phyloP scores from a whole-genome alignment of 2,888 invertebrate species.

The Lycocerus yunnanus region DNA sequence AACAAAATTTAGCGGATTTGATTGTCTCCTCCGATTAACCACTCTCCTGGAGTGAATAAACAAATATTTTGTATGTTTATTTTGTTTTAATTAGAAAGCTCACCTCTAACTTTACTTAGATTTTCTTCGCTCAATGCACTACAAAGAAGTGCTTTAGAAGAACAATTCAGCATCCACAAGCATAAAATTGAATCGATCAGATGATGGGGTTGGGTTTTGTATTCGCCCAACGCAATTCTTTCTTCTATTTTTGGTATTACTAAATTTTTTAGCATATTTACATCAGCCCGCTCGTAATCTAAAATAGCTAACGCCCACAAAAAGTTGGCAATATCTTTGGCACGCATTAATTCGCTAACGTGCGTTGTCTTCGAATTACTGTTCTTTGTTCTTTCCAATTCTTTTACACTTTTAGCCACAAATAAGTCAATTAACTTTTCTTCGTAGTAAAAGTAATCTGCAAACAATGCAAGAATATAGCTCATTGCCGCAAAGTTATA shows the following conservation, averaged over 20 bases:
- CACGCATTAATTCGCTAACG: constrained; percentile 42
- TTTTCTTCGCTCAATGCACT: constrained; percentile 37
- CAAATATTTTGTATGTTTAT: neutral
- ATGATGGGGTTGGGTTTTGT: constrained; percentile 40
- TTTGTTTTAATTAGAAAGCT: neutral
- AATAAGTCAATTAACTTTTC: constrained; percentile 45
- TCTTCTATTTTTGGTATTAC: constrained; percentile 45
- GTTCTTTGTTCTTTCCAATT: constrained; percentile 37
- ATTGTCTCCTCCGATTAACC: neutral
- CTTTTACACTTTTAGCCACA: constrained; percentile 42
- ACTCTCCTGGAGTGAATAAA: neutral
- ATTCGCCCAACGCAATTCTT: constrained; percentile 41
- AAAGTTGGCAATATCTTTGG: constrained; percentile 56
- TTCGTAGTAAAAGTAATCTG: constrained; percentile 52
- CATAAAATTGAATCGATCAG: constrained; percentile 51
- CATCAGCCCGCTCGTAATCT: constrained; percentile 42
- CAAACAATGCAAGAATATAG: constrained; percentile 55
- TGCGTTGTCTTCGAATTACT: constrained; percentile 33
- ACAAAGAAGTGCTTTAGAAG: constrained; percentile 45
- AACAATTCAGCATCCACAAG: constrained; percentile 54
- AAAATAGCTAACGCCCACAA: constrained; percentile 54
- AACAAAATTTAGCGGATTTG: neutral
- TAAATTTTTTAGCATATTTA: constrained; percentile 41
- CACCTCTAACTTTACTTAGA: constrained; percentile 29
- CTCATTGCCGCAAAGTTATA: constrained; percentile 51